phyloP scores from a whole-genome alignment of 2,113 vertebrate species.

The Cyanoderma ruficeps region DNA sequence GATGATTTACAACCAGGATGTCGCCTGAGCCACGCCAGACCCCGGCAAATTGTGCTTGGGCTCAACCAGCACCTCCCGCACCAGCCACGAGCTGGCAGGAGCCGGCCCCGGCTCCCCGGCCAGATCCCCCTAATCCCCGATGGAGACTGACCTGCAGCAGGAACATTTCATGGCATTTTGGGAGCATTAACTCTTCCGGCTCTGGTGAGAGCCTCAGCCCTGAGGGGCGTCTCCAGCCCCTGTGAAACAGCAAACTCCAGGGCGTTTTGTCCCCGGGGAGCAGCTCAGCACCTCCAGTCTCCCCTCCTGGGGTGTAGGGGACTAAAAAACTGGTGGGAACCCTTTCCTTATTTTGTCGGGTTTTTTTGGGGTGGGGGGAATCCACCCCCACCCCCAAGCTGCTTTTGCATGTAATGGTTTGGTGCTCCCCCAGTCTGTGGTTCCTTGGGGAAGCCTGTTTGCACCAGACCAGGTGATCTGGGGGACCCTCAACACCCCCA shows the following conservation, averaged over 20 bases:
- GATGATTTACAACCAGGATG: background rate
- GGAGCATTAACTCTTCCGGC: slow-evolving; percentile 21
- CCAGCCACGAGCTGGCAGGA: background rate
- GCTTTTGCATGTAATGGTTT: accelerated
- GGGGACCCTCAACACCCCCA: background rate
- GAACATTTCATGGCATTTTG: background rate
- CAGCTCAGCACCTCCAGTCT: background rate
- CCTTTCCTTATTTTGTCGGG: background rate
- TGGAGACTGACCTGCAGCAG: slow-evolving; percentile 48
- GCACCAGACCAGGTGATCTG: accelerated
- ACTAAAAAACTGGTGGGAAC: accelerated
- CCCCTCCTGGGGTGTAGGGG: no score
- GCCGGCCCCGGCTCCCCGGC: background rate
- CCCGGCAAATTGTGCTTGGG: background rate
- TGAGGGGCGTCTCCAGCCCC: background rate
- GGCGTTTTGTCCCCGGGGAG: background rate
- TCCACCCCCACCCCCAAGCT: accelerated
- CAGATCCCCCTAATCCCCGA: slow-evolving; percentile 28
- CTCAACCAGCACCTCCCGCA: background rate
- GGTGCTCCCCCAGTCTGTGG: accelerated
- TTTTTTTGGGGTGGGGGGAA: accelerated
- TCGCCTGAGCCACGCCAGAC: background rate
- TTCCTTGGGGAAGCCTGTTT: background rate
- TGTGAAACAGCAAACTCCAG: background rate
- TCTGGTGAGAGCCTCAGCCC: background rate